Percentiles rank a stretch among this genome's conserved stretches.
Conservation (phyloP, 2,113 vertebrate species). For the Pterocles burchelli region DNA sequence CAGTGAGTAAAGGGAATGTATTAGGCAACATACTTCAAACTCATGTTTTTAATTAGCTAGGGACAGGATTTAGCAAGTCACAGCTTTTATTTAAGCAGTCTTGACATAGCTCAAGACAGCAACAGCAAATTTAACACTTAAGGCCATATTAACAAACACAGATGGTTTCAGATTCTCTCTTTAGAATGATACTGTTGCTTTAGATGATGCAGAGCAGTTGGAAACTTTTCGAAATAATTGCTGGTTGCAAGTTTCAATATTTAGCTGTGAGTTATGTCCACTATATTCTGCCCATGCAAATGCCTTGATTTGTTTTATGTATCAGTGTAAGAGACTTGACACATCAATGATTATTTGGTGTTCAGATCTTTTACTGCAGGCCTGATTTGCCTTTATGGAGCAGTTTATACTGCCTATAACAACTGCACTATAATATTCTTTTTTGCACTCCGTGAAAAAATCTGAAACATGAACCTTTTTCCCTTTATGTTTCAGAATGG, state of each 20-base stretch:
- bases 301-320: background rate
- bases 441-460: background rate
- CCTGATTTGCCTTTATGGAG: slow-evolving; percentile 13
- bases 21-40: slow-evolving; percentile 31
- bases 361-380: slow-evolving; percentile 18
- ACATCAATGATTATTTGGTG: background rate
- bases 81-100: slow-evolving; percentile 64
- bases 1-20: slow-evolving; percentile 19
- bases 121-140: slow-evolving; percentile 59
- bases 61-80: slow-evolving; percentile 69
- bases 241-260: background rate
- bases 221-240: slow-evolving; percentile 40
- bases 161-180: slow-evolving; percentile 30
- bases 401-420: slow-evolving; percentile 7
- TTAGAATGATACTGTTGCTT: slow-evolving; percentile 2
- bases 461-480: background rate
- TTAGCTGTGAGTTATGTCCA: slow-evolving; percentile 22
- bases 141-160: slow-evolving; percentile 56
- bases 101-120: slow-evolving; percentile 55
- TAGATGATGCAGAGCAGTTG: background rate
- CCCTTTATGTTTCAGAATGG: background rate
- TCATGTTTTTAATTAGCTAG: slow-evolving; percentile 50
- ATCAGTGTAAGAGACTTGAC: background rate
- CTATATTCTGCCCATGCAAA: background rate
- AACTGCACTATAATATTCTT: background rate